Evolutionary conservation across 2,888 invertebrate genomes (phyloP).

Genomic region (Xestia rhomboidea): DNA sequence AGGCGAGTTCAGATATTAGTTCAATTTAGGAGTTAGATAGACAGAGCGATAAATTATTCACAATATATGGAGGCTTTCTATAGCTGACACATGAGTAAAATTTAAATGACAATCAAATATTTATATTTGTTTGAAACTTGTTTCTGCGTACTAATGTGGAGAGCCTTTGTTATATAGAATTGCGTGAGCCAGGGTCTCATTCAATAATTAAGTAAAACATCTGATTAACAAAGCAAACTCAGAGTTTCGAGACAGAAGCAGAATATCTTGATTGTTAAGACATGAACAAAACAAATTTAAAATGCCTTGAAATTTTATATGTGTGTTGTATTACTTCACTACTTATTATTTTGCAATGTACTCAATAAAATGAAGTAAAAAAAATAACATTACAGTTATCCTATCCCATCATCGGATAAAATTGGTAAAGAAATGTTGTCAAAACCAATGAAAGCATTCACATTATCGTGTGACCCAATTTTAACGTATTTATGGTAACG

Average conservation of each 20-base stretch:
- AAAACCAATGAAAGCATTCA: slow-evolving; percentile 62
- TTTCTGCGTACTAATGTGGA: slow-evolving; percentile 64
- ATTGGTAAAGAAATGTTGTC: slow-evolving; percentile 59
- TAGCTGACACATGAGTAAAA: slow-evolving; percentile 80
- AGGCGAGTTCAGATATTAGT: slow-evolving; percentile 83
- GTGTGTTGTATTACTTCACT: neutral
- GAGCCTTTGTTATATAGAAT: slow-evolving; percentile 54
- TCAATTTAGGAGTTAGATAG: slow-evolving; percentile 81
- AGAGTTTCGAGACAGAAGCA: slow-evolving; percentile 26
- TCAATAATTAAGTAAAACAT: slow-evolving; percentile 58
- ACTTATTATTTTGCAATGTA: neutral
- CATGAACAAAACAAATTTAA: slow-evolving; percentile 36
- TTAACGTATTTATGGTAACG: slow-evolving; percentile 78
- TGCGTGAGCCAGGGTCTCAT: slow-evolving; percentile 47
- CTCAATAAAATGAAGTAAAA: slow-evolving; percentile 18
- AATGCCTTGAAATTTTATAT: slow-evolving; percentile 11
- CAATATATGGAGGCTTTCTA: slow-evolving; percentile 77
- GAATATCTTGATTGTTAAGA: slow-evolving; percentile 49
- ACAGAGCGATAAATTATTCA: slow-evolving; percentile 82
- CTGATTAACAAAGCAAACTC: slow-evolving; percentile 46
- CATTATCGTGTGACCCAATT: slow-evolving; percentile 70
- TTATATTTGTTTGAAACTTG: slow-evolving; percentile 74
- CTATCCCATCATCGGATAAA: slow-evolving; percentile 42
- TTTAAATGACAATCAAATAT: slow-evolving; percentile 81
- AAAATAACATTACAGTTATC: slow-evolving; percentile 24